These are phyloP conservation scores for Paguma larvata DNA, from an alignment of 2,797 vertebrate species.

Conservation along the genomic window DNA sequence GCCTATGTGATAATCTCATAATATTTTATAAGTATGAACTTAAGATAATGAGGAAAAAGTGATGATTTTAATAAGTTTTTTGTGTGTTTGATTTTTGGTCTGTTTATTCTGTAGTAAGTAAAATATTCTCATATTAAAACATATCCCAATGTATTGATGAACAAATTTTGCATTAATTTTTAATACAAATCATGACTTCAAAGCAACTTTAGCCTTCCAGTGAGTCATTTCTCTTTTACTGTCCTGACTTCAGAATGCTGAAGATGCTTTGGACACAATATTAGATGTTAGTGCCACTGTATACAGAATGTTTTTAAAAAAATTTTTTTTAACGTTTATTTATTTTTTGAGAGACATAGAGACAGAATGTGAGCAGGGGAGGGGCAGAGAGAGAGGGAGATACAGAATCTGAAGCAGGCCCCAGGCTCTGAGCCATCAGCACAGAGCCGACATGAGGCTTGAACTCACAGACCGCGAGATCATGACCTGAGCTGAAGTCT, in stretches of 20 bases:
- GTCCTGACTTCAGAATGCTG: not conserved
- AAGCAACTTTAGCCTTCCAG: not conserved
- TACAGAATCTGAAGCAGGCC: too few species aligned
- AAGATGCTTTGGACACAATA: not conserved
- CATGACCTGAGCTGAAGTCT: too few species aligned
- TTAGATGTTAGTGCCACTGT: not conserved
- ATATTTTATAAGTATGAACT: not conserved
- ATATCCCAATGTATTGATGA: not conserved
- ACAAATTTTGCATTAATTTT: conserved; percentile 40
- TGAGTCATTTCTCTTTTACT: not conserved
- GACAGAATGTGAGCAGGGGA: too few species aligned
- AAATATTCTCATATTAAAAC: conserved; percentile 48
- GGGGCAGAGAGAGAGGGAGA: too few species aligned
- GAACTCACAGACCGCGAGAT: too few species aligned
- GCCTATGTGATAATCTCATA: not conserved
- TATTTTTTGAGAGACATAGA: too few species aligned
- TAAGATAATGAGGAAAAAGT: conserved; percentile 46
- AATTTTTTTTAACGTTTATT: too few species aligned
- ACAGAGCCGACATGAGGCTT: too few species aligned
- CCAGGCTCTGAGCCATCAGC: too few species aligned
- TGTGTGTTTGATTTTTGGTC: not conserved
- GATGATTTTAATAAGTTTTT: not conserved
- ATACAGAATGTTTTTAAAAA: not conserved
- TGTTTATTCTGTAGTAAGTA: not conserved
- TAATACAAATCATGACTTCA: conserved; percentile 46